Evolutionary conservation across 2,797 vertebrate genomes (phyloP), one percentile per base, ranked within the genome.

Genomic region (Channallabes apus): DNA sequence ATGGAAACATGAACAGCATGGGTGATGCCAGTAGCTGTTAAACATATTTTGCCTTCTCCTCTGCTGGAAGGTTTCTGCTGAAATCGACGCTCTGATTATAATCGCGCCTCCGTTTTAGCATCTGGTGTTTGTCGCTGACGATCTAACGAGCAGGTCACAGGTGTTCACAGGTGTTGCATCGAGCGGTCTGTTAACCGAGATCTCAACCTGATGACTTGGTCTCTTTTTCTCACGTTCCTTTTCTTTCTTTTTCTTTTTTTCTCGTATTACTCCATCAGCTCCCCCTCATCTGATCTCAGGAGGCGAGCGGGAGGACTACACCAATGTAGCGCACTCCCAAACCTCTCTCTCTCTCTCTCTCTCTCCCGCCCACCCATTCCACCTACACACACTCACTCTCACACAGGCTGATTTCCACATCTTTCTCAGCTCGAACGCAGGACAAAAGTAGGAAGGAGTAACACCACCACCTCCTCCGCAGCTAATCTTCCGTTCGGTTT

Each of bases 231-330:
- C 27, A 51, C 38, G 14, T n/a, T 51, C n/a, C n/a, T 8, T 61
- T 46, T 64, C 61, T 41, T 58, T 46, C 9, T 46, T 9, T n/a
- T 51, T 38, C 15, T 7, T 59, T 56, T 64, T 65, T 61, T 58
- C 14, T 3, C 56, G 17, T 54, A n/a, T 61, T 58, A 18, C 54
- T 71, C 75, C 46, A 80, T 67, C 77, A 54, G 75, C 67, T 83
- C 84, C 73, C 86, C 83, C 82, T 84, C 88, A 84, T 61, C 38
- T 77, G 69, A 81, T 86, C 85, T 85, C 85, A 41, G 83, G 84
- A 86, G 85, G 85, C 69, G 78, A 83, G 83, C 86, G 84, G 80
- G 82, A 87, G 84, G 88, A 88, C 86, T 89, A 88, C 83, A 68
- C 85, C 85, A 12, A 88, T 84, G 79, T 84, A 84, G 76, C 20